Base-by-base conservation (phyloP, 2,113 vertebrate genomes). In the Cardinalis cardinalis region DNA sequence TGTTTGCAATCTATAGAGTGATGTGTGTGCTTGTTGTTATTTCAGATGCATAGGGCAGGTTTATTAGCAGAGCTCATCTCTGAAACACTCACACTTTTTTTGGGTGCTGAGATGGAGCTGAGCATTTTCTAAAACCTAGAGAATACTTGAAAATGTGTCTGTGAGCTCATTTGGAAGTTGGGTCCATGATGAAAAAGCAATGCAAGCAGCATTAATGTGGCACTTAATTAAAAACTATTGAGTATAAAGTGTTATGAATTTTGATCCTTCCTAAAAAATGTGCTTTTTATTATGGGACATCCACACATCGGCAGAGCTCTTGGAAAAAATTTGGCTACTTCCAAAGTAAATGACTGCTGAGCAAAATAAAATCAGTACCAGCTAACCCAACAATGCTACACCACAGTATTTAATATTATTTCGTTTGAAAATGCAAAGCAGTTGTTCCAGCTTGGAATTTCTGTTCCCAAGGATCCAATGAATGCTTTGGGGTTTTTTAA, bases 211-310 rank as follows among this genome's bases (percentile, higher is more conserved):
- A 79, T 34, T 78, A 82, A 84, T 44, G 71, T 89, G 55, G 34
- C 59, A 76, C 70, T 95, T 95, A 87, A 95, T 92, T 92, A 94
- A 87, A 88, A 79, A 17, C 55, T 82, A 73, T 41, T 53, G 48
- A 83, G 65, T 72, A 84, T 40, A 70, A 87, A 95, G 46, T 28
- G 36, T 71, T 58, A 78, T 0, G 36, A 84, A 90, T 94, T 80
- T 88, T 72, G 70, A 71, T 93, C 71, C 73, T 69, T 75, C 38
- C 9, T 60, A 83, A 82, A 70, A 93, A 87, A 88, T 61, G 36
- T 89, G 59, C 46, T 82, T 82, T 89, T 87, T 92, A 89, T 93
- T 92, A 77, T 0, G 51, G 66, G 82, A 80, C 44, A 92, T 63
- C 41, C 59, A 52, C 32, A 40, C 32, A 53, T 79, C 80, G 76